Percentiles rank a stretch among this genome's conserved stretches.
Conservation (phyloP, 2,113 vertebrate genomes). For the Struthidea cinerea region DNA sequence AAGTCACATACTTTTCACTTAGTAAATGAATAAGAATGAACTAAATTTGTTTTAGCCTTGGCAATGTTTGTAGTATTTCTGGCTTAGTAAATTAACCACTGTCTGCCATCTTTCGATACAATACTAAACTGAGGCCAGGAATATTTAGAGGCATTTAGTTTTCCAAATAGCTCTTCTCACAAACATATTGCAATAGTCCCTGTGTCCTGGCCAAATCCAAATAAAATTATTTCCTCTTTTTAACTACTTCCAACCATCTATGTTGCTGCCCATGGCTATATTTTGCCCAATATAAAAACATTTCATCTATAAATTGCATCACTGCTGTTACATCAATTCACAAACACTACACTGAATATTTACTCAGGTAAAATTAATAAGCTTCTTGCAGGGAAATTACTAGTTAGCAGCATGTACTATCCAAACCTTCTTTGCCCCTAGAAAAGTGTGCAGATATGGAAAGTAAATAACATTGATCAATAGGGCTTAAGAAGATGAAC, state of each 20-base stretch:
- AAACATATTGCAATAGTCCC: not conserved
- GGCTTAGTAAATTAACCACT: not conserved
- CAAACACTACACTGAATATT: not conserved
- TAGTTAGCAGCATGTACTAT: not conserved
- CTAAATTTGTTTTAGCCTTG: not conserved
- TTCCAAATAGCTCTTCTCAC: not conserved
- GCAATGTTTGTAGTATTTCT: not conserved
- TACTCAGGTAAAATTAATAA: not conserved
- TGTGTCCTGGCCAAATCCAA: not conserved
- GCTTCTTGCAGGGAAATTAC: not conserved
- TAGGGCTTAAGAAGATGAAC: not conserved
- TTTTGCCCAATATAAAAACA: not conserved
- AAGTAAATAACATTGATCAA: not conserved
- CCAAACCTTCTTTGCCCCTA: not conserved
- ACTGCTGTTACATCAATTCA: not conserved
- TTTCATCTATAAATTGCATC: not conserved
- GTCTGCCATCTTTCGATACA: not conserved
- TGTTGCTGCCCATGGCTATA: not conserved
- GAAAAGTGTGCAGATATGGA: not conserved
- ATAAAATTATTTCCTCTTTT: not conserved
- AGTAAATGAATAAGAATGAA: not conserved
- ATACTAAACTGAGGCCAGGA: not conserved
- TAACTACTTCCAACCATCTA: not conserved
- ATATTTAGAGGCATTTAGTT: conserved; percentile 13
- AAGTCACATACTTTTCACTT: not conserved